Percentiles rank a stretch among this genome's conserved stretches.
Evolutionary conservation across 2,888 invertebrate species (phyloP).

Genomic region (Scaptomyza cyrtandrae): DNA sequence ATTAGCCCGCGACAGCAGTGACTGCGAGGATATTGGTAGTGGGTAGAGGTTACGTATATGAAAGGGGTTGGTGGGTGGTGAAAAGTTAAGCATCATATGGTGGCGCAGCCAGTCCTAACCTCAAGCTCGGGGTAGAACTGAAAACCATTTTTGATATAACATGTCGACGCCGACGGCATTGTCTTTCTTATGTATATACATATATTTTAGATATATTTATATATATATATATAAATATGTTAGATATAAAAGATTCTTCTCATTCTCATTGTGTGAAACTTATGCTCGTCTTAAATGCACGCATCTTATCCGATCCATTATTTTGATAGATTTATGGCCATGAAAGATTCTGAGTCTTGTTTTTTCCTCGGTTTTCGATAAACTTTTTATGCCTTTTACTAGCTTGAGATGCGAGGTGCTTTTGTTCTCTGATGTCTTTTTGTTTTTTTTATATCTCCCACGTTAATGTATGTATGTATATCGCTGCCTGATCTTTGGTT

Average conservation of each 20-base stretch:
- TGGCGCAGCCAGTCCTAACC: slow-evolving; percentile 1
- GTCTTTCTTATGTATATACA: background rate
- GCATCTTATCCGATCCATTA: slow-evolving; percentile 79
- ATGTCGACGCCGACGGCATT: slow-evolving; percentile 29
- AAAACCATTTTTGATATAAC: slow-evolving; percentile 41
- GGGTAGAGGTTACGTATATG: slow-evolving; percentile 21
- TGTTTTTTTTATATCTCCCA: slow-evolving; percentile 13
- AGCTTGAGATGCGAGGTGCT: slow-evolving; percentile 35
- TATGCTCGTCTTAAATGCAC: slow-evolving; percentile 53
- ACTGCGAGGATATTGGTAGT: slow-evolving; percentile 23
- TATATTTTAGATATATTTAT: no score
- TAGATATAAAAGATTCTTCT: background rate
- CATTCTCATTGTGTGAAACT: slow-evolving; percentile 20
- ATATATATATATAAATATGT: no score
- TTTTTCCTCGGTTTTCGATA: slow-evolving; percentile 25
- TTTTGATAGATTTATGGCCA: slow-evolving; percentile 78
- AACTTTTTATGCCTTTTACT: slow-evolving; percentile 56
- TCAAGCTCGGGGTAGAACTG: slow-evolving; percentile 27
- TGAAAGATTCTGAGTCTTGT: slow-evolving; percentile 52
- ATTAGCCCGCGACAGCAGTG: slow-evolving; percentile 60
- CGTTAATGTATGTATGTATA: background rate
- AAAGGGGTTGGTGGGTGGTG: slow-evolving; percentile 41
- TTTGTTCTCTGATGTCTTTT: slow-evolving; percentile 40
- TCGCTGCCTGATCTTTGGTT: slow-evolving; percentile 22
- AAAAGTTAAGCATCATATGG: slow-evolving; percentile 47